Evolutionary conservation across 2,888 invertebrate species (phyloP).

Genomic region (Acanthopleura granulata): DNA sequence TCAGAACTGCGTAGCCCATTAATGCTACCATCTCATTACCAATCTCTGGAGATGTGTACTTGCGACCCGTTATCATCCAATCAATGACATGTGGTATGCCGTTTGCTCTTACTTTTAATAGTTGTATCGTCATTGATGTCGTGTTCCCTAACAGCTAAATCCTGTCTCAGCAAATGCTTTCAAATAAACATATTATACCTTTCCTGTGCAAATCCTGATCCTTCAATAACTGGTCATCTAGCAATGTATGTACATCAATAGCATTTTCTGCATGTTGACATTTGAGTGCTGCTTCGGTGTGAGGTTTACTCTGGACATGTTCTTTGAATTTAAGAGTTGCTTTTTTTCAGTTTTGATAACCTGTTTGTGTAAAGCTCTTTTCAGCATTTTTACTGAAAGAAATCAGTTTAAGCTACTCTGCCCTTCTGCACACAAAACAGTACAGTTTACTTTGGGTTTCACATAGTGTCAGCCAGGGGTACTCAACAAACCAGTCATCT

Average conservation of each 20-base stretch:
- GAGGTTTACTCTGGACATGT: background rate
- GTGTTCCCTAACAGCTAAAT: background rate
- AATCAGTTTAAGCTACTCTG: background rate
- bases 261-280: background rate
- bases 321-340: background rate
- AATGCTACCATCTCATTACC: background rate
- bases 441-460: background rate
- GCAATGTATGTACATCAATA: background rate
- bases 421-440: background rate
- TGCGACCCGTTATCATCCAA: background rate
- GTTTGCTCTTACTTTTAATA: background rate
- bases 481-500: background rate
- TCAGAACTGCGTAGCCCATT: background rate
- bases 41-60: background rate
- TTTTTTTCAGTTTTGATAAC: slow-evolving; percentile 4
- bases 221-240: background rate
- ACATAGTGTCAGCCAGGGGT: background rate
- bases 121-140: background rate
- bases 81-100: background rate
- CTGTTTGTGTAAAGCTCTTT: background rate
- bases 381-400: slow-evolving; percentile 11
- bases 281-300: background rate
- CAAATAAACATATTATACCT: background rate
- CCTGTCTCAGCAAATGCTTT: background rate
- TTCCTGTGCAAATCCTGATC: background rate